phyloP scores from a whole-genome alignment of 2,797 vertebrate species.

The Chloroceryle amazona region DNA sequence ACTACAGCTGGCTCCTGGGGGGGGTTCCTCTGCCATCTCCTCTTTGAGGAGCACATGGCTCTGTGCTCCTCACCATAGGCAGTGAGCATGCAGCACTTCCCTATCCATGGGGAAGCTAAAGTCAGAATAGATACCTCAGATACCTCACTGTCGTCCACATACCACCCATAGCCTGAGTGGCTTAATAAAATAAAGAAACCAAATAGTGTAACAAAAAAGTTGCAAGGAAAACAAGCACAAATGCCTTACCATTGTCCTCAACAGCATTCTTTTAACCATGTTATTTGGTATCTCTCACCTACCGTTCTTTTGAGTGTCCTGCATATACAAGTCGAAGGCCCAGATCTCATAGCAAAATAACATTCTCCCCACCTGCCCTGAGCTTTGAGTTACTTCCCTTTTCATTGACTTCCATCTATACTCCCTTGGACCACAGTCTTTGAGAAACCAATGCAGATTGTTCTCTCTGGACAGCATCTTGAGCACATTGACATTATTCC shows the following conservation, averaged over 20 bases:
- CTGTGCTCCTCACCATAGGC: fast-evolving
- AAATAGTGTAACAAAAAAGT: background rate
- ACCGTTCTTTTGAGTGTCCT: background rate
- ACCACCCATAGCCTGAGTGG: background rate
- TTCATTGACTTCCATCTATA: background rate
- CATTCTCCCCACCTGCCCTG: background rate
- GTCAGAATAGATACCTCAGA: background rate
- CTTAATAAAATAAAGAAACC: background rate
- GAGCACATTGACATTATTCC: background rate
- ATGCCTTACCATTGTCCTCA: background rate
- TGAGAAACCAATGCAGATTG: background rate
- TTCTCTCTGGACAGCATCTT: background rate
- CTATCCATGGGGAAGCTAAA: background rate
- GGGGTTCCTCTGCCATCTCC: background rate
- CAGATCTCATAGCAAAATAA: background rate
- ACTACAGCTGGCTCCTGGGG: background rate
- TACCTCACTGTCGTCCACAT: fast-evolving
- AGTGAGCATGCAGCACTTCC: background rate
- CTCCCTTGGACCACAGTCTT: background rate
- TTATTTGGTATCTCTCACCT: background rate
- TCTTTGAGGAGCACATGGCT: background rate
- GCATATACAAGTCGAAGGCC: background rate
- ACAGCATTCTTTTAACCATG: background rate
- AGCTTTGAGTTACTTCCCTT: background rate
- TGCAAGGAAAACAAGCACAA: background rate